phyloP scores from a whole-genome alignment of 2,113 vertebrate genomes.

The Catagonus wagneri region DNA sequence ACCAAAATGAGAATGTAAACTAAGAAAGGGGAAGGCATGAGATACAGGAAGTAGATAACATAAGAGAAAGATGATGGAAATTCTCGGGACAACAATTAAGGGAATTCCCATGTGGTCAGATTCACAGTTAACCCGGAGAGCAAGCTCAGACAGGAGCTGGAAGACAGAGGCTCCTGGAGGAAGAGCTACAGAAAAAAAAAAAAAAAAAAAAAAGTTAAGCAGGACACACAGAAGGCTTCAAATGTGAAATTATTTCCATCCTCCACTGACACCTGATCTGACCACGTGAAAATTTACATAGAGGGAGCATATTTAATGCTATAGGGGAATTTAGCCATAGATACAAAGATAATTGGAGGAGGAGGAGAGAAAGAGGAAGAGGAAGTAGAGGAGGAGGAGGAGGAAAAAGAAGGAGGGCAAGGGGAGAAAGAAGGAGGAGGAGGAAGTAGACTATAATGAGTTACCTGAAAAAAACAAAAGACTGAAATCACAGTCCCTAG shows the following conservation, averaged over 20 bases:
- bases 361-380: too few species aligned
- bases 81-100: background rate
- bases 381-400: background rate
- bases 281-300: background rate
- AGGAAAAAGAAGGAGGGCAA: background rate
- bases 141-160: background rate
- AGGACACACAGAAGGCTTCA: background rate
- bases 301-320: background rate
- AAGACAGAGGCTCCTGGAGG: background rate
- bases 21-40: background rate
- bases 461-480: background rate
- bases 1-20: background rate
- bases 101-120: background rate
- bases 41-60: background rate
- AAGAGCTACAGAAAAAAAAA: background rate
- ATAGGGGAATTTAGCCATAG: background rate
- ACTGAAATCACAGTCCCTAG: background rate
- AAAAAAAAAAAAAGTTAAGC: too few species aligned
- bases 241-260: background rate
- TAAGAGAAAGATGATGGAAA: background rate
- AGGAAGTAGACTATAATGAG: background rate
- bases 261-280: background rate
- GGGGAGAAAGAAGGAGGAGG: background rate
- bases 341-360: background rate
- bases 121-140: background rate